A percentile compares a stretch with the other conserved stretches of the same genome.
Evolutionary conservation across 37 sponge, comb jelly and placozoan species (phyloP).

Genomic region (Agelas oroides): DNA sequence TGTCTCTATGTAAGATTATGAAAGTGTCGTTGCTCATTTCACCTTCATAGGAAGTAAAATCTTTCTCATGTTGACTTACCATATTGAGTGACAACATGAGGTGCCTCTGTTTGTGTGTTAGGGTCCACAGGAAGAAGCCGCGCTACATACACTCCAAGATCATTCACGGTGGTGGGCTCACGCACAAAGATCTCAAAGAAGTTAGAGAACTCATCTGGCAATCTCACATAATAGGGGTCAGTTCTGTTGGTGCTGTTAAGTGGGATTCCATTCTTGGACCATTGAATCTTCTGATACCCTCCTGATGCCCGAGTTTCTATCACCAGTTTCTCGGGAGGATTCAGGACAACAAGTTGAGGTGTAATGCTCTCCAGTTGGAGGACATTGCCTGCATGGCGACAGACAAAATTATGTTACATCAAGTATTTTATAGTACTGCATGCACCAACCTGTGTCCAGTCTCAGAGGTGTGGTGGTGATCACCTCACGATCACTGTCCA

Average conservation of each 20-base stretch:
- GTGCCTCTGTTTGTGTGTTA: no score
- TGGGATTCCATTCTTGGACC: constrained; percentile 7
- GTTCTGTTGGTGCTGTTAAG: no score
- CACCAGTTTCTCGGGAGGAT: constrained; percentile 54
- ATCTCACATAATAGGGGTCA: no score
- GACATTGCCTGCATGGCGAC: not conserved
- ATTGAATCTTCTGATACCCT: constrained; percentile 7
- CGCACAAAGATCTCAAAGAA: constrained; percentile 40
- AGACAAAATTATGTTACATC: no score
- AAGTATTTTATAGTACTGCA: no score
- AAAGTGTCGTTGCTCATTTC: no score
- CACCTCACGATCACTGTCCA: constrained; percentile 19
- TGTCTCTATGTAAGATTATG: no score
- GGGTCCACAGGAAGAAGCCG: not conserved
- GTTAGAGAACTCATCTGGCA: constrained; percentile 5
- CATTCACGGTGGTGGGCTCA: constrained; percentile 16
- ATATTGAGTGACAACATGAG: no score
- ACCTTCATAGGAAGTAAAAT: no score
- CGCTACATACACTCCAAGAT: constrained; percentile 24
- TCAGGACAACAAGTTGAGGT: constrained; percentile 15
- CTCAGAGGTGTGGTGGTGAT: constrained; percentile 17
- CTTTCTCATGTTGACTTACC: no score
- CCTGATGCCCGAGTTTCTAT: constrained; percentile 37
- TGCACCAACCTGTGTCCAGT: constrained; percentile 45
- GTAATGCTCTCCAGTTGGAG: constrained; percentile 6